Evolutionary conservation across 2,113 vertebrate genomes (phyloP), one percentile per base, ranked within the genome.

Genomic region (Butorides virescens): DNA sequence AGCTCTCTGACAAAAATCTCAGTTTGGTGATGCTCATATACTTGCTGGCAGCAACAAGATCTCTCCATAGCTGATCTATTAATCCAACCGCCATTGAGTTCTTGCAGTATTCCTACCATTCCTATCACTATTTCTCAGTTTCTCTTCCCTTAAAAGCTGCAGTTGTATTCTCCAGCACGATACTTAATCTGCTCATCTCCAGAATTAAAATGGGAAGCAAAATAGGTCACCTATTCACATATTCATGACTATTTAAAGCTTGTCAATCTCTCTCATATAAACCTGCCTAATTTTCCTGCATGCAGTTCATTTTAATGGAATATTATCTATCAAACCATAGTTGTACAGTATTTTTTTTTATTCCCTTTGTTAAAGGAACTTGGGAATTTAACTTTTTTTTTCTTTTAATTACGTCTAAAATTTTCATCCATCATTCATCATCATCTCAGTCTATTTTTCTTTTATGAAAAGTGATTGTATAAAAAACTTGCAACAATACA

Each of bases 401-500:
- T 85, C 62, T 97, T 94, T 95, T 96, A 98, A 97, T 97, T 96
- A 88, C 17, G 9, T 86, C 83, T 96, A 94, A 97, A 96, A 74
- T 85, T 94, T 97, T 84, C 42, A 94, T 88, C 61, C 49, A 89
- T 90, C 88, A 93, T 96, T 97, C 92, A 96, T 96, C 90, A 91
- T 82, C 88, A 94, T 88, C n/a, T 79, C 62, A 86, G 59, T 90
- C 68, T 87, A 37, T 76, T 88, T 96, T 93, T 90, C 94, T 90
- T 90, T 95, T 91, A 84, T 87, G 90, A 95, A 97, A 95, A 96
- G n/a, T 36, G 47, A 58, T 63, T 92, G 71, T 37, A 52, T 92
- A 93, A 93, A 91, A 96, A 89, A 76, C 56, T 52, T 85, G 39
- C 50, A 91, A 90, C 42, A 93, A 68, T 87, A 93, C 79, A 90